Evolutionary conservation across 2,113 vertebrate genomes (phyloP), one percentile per base, ranked within the genome.

Genomic region (Electrona antarctica): DNA sequence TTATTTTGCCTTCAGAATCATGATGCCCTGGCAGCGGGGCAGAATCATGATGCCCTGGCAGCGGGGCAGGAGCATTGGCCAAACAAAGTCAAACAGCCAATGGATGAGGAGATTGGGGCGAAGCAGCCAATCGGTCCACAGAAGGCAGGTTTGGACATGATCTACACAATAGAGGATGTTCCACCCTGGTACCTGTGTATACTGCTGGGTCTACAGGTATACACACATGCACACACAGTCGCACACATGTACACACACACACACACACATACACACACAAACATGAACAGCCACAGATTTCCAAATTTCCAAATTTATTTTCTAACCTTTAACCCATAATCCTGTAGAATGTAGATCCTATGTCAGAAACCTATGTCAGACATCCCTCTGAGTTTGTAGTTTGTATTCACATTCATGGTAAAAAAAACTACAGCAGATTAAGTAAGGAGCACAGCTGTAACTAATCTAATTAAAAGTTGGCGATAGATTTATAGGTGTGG

Each of bases 181-280:
- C 98, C 98, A 0, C 96, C 97, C 2, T 99, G 98, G 97, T 98
- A 99, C 80, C 93, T 99, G 79, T 98, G 97, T 80, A 81, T 96
- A 73, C 91, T 99, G 48, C 94, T 98, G 9, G 98, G 98, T 81
- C 94, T 99, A 71, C 98, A 99, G 97, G 97, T 98, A 89, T 28
- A n/a, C 7, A 61, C 59, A 52, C 8, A 49, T 9, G 21, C 57
- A 29, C 57, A 8, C 21, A 59, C 7, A 21, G 14, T 21, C 15
- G 15, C 8, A 58, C 4, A 58, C 15, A 58, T 8, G 8, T 0
- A 57, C 55, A 14, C 55, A 21, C n/a, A n/a, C n/a, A n/a, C n/a
- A n/a, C n/a, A n/a, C n/a, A n/a, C n/a, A n/a, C n/a, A n/a, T n/a
- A n/a, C n/a, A n/a, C n/a, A n/a, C n/a, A n/a, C n/a, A n/a, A n/a